Conservation (phyloP, 2,888 invertebrate genomes). For the Allacma fusca region DNA sequence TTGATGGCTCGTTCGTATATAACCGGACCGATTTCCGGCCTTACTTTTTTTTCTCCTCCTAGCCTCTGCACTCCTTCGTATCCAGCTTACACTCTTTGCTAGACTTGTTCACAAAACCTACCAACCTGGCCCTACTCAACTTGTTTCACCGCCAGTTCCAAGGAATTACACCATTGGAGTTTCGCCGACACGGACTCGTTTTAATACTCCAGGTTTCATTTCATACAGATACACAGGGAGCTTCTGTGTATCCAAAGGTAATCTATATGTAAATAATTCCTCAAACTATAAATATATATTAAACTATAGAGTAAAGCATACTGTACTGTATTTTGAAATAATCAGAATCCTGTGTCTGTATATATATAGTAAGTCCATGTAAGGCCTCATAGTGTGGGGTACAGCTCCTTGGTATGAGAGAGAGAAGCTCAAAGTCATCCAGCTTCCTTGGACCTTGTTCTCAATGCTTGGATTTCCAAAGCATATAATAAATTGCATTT, state of each 20-base stretch:
- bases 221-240: background rate
- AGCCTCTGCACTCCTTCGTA: background rate
- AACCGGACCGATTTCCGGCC: slow-evolving; percentile 57
- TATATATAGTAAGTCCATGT: too few relatives aligned
- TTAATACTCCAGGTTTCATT: slow-evolving; percentile 10
- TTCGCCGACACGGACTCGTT: background rate
- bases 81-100: background rate
- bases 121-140: slow-evolving; percentile 18
- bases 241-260: too few relatives aligned
- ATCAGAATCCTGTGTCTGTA: background rate
- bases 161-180: background rate
- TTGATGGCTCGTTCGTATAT: slow-evolving; percentile 47
- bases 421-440: background rate
- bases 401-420: background rate
- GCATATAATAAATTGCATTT: slow-evolving; percentile 5
- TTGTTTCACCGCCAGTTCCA: slow-evolving; percentile 10
- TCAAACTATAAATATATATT: too few relatives aligned
- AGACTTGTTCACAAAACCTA: background rate
- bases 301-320: too few relatives aligned
- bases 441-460: slow-evolving; percentile 8
- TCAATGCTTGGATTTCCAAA: background rate
- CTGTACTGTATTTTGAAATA: background rate
- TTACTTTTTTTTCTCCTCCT: slow-evolving; percentile 44
- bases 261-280: too few relatives aligned
- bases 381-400: too few relatives aligned